Percentiles rank a stretch among this genome's conserved stretches.
Conservation (phyloP, 2,888 invertebrate species). For the Melipona bicolor region DNA sequence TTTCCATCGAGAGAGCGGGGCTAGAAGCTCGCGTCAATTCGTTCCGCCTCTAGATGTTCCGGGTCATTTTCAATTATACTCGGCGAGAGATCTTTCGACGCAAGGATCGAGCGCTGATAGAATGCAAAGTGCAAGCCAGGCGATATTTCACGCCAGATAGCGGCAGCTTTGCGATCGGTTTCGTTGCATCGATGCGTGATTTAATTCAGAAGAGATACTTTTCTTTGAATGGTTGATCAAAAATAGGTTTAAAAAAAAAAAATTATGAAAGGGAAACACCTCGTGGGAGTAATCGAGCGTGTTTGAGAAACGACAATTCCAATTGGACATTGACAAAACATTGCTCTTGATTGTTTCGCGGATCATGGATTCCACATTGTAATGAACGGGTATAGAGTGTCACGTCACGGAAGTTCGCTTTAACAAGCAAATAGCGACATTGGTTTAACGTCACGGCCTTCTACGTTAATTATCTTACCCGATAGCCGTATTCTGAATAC, state of each 20-base stretch:
- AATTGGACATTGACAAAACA: not conserved
- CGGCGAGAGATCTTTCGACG: conserved; percentile 7
- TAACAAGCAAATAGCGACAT: conserved; percentile 47
- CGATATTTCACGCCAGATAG: not conserved
- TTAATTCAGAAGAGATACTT: no score
- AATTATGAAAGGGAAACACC: not conserved
- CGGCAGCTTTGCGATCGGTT: not conserved
- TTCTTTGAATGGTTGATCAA: no score
- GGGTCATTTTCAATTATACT: conserved; percentile 42
- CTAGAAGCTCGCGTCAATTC: conserved; percentile 25
- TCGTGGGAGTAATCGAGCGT: no score
- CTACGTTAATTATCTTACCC: conserved; percentile 54
- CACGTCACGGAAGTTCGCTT: conserved; percentile 42
- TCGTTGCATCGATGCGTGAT: not conserved
- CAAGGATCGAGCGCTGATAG: not conserved
- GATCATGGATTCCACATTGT: conserved; percentile 15
- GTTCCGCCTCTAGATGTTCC: conserved; percentile 10
- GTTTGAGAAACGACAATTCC: not conserved
- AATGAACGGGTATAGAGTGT: conserved; percentile 9
- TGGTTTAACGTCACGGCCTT: conserved; percentile 51
- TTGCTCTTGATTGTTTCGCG: not conserved
- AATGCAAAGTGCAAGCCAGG: conserved; percentile 9
- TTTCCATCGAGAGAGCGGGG: not conserved
- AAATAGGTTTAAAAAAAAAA: not conserved
- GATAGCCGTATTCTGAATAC: conserved; percentile 42